phyloP scores from a whole-genome alignment of 2,113 vertebrate genomes.

The Bubalus kerabau region DNA sequence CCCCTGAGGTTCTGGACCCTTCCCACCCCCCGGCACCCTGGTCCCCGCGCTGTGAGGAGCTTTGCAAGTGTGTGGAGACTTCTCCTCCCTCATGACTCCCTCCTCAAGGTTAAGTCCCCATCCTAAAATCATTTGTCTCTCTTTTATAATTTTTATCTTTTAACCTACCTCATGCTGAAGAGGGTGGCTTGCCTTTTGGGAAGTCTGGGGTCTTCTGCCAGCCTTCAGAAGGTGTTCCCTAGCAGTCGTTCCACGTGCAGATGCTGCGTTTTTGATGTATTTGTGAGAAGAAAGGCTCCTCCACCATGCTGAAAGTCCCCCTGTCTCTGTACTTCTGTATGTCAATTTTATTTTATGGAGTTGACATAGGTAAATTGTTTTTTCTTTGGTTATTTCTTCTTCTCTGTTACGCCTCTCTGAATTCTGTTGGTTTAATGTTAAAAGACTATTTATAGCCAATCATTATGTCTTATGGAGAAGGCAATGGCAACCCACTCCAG shows the following conservation, averaged over 20 bases:
- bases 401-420: background rate
- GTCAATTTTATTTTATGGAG: background rate
- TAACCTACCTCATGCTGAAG: background rate
- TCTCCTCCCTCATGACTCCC: background rate
- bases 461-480: background rate
- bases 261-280: background rate
- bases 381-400: background rate
- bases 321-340: background rate
- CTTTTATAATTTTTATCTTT: background rate
- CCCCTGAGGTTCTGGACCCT: rapidly evolving
- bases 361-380: background rate
- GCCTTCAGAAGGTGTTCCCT: background rate
- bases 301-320: rapidly evolving
- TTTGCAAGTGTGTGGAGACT: background rate
- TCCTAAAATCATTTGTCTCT: background rate
- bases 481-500: no score
- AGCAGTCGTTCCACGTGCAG: rapidly evolving
- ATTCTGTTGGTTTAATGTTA: background rate
- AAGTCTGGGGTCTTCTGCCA: background rate
- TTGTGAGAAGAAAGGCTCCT: background rate
- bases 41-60: rapidly evolving
- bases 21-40: no score
- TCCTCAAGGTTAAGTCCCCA: no score
- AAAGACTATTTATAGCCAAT: background rate
- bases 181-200: no score